Base-by-base conservation (phyloP, 2,888 invertebrate genomes). In the Formica aserva region DNA sequence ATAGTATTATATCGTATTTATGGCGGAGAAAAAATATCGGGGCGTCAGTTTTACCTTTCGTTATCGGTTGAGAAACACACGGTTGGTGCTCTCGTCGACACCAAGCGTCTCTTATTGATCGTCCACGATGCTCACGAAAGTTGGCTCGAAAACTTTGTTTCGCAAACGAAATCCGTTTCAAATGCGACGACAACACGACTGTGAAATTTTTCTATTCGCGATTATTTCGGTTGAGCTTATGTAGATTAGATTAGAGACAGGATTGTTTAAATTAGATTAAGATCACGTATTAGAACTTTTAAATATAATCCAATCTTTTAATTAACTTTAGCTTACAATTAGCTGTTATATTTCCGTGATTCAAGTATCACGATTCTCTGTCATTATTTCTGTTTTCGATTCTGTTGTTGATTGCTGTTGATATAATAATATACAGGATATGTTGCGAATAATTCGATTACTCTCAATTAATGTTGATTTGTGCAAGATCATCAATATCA, bases 71-170 rank as follows among this genome's bases (percentile, higher is more conserved):
- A 66, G 72, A 57, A 77, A 41, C 41, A 66, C 60, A 71, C 38
- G 32, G 72, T 62, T 32, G 74, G 52, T 57, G 57, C 26, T 75
- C 83, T 60, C 66, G 77, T 83, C 76, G 72, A 78, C 67, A 85
- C 69, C 69, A 41, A 85, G 62, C 62, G 72, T 83, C 77, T 78
- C 83, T 83, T 85, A 85, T 85, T 85, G 85, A 85, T 85, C 85
- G 83, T 83, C 62, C 65, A 83, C 78, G 72, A 78, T 85, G 67
- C 63, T 38, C 55, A 63, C 65, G 77, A 45, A 85, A 85, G 67
- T 78, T 83, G 60, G 74, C 77, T 83, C 77, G 71, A 83, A 83
- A 83, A 83, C 85, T 85, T 85, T 55, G 57, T 69, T 85, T 65
- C 72, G 57, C 83, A 76, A 76, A 57, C 72, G 83, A 84, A 83